A percentile compares a stretch with the other conserved stretches of the same genome.
phyloP scores from a whole-genome alignment of 2,888 invertebrate genomes.

The Maniola hyperantus region DNA sequence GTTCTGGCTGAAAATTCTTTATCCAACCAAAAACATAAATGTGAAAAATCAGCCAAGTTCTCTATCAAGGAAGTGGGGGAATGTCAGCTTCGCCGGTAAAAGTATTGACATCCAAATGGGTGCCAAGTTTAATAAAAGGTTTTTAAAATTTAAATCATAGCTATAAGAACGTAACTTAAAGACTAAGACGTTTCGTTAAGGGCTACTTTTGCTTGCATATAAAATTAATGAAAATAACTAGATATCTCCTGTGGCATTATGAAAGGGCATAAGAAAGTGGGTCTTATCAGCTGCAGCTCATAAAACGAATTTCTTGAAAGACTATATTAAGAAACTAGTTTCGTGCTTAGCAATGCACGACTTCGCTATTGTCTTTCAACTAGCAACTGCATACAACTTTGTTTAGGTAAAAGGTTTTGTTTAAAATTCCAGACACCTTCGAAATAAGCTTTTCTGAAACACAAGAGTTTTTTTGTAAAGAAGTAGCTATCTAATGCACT shows the following conservation, averaged over 20 bases:
- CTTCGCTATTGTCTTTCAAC: constrained; percentile 58
- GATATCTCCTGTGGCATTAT: constrained; percentile 11
- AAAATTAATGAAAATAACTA: neutral
- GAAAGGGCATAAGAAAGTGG: constrained; percentile 49
- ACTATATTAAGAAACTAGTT: constrained; percentile 56
- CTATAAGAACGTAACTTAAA: too few species aligned
- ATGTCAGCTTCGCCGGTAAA: too few species aligned
- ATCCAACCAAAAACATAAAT: too few species aligned
- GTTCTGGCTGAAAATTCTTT: too few species aligned
- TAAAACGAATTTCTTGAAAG: constrained; percentile 27
- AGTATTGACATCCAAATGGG: too few species aligned
- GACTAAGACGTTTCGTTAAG: neutral
- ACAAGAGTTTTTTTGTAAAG: neutral
- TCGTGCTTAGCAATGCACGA: constrained; percentile 63
- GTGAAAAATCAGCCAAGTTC: too few species aligned
- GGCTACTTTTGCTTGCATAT: neutral
- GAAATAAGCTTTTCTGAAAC: neutral
- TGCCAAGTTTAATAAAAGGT: too few species aligned
- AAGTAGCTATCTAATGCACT: too few species aligned
- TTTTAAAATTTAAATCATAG: too few species aligned
- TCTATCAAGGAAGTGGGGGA: too few species aligned
- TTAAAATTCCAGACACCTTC: neutral
- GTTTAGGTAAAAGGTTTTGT: constrained; percentile 8
- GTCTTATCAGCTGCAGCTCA: constrained; percentile 44
- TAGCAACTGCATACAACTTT: constrained; percentile 9